These are phyloP conservation scores for Peromyscus attwateri DNA, from an alignment of 2,797 vertebrate species.

Conservation along the genomic window DNA sequence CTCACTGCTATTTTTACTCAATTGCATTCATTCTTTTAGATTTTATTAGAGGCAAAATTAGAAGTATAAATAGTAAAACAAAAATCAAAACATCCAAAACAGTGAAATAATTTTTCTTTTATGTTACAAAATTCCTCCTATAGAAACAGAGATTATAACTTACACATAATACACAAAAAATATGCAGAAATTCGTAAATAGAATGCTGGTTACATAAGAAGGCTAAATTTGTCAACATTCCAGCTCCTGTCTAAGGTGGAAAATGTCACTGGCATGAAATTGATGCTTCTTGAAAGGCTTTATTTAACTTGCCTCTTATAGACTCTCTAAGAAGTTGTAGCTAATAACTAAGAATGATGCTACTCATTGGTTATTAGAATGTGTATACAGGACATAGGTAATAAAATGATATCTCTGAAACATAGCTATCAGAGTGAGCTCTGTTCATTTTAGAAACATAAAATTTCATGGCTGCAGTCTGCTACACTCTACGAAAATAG, in stretches of 20 bases:
- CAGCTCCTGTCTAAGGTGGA: neutral
- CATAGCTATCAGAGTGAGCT: neutral
- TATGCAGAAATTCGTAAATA: neutral
- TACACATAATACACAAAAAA: neutral
- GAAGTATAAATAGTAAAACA: neutral
- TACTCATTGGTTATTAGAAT: neutral
- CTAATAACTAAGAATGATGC: neutral
- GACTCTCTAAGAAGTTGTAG: neutral
- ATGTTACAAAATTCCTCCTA: neutral
- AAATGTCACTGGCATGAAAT: neutral
- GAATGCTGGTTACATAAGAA: neutral
- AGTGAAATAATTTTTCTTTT: slow-evolving; percentile 9
- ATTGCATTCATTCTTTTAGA: neutral
- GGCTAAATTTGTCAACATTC: neutral
- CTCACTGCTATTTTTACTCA: neutral
- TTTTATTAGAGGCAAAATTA: slow-evolving; percentile 1
- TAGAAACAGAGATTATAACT: neutral
- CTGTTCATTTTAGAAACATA: neutral
- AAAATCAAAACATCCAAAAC: neutral
- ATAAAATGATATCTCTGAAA: neutral
- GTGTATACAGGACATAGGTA: neutral
- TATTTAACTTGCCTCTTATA: neutral
- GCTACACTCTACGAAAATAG: slow-evolving; percentile 15
- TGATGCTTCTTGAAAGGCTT: neutral
- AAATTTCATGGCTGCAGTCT: neutral